Evolutionary conservation across 2,113 vertebrate genomes (phyloP), one percentile per base, ranked within the genome.

Genomic region (Rafetus swinhoei): DNA sequence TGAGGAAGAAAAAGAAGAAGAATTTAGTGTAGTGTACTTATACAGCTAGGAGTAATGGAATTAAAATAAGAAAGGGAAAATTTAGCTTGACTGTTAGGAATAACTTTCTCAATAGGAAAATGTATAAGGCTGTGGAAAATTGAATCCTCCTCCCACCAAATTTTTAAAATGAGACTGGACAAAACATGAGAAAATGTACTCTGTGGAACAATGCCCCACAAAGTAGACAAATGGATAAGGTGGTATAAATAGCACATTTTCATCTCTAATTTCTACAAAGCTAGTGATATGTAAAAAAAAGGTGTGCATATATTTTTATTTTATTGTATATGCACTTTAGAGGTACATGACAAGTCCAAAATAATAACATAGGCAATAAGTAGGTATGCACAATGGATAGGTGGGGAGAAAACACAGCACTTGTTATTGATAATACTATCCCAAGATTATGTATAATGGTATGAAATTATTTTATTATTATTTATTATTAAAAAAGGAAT

Each of bases 351-450:
- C 15, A 53, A 81, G 3, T n/a, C 57, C 77, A 79, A 53, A 5
- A 21, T 2, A 1, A 19, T 2, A 74, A 16, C 35, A 24, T 0
- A 21, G 21, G 62, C 62, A 21, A 65, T 32, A 88, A 55, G 11
- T 6, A 55, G 7, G n/a, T 21, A 86, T 82, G 25, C 7, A 2
- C 19, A 3, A 18, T 9, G 14, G 24, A 5, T 0, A 2, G 27
- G 2, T 81, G 57, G 24, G 82, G 45, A 91, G 53, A 54, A 93
- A 90, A 45, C 27, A 35, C 32, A 53, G 39, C 32, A 65, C 25
- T 27, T 6, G 14, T 27, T 19, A 53, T 35, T 55, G 7, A 19
- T 4, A 65, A 29, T 27, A 27, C 29, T 50, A 24, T 35, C n/a
- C 65, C 35, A 22, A 1, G 13, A 32, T 82, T 79, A 32, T 35